phyloP scores from a whole-genome alignment of 2,797 vertebrate genomes.

The Tympanoctomys barrerae region DNA sequence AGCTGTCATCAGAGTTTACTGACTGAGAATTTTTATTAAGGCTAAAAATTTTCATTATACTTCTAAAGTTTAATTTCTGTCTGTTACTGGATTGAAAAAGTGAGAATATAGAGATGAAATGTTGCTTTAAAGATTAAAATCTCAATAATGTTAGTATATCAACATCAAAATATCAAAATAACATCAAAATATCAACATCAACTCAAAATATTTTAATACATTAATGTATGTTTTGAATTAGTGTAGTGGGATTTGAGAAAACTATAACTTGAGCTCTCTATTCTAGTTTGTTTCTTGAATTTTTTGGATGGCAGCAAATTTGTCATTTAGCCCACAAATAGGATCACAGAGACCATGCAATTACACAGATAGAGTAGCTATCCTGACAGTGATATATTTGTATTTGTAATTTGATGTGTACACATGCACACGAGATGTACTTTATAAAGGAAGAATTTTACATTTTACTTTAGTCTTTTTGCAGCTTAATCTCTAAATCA shows the following conservation, averaged over 20 bases:
- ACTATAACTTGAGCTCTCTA: background rate
- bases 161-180: too few species aligned
- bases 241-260: background rate
- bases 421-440: too few species aligned
- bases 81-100: background rate
- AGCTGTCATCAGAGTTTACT: background rate
- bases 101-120: background rate
- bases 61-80: background rate
- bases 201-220: background rate
- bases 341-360: background rate
- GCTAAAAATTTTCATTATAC: background rate
- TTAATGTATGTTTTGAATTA: background rate
- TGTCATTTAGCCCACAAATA: background rate
- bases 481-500: background rate
- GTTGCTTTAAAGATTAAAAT: constrained; percentile 37
- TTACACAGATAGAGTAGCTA: background rate
- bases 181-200: too few species aligned
- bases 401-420: background rate
- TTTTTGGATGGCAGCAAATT: constrained; percentile 21
- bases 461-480: background rate
- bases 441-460: constrained; percentile 6
- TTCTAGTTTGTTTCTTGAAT: constrained; percentile 11
- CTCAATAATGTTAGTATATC: background rate
- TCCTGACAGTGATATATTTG: background rate
- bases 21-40: background rate